Evolutionary conservation across 2,113 vertebrate species (phyloP).

Genomic region (Zosterops pallidus): DNA sequence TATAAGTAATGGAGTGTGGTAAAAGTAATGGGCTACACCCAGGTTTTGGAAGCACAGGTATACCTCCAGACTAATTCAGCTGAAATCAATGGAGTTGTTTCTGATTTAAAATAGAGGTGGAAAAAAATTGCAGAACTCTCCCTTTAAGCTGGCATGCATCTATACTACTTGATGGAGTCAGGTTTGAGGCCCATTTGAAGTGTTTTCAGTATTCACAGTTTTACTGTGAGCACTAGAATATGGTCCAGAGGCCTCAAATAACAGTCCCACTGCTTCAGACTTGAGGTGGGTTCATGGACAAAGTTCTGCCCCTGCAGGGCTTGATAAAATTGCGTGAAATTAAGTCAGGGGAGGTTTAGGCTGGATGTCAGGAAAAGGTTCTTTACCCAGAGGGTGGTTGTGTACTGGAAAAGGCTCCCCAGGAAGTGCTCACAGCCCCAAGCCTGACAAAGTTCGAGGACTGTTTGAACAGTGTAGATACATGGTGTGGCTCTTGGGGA

Average conservation of each 20-base stretch:
- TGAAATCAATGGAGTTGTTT: not conserved
- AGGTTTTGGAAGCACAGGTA: not conserved
- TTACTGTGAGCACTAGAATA: not conserved
- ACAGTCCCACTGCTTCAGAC: not conserved
- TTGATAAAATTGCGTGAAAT: not conserved
- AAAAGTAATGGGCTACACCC: not conserved
- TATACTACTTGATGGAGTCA: not conserved
- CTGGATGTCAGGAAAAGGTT: not conserved
- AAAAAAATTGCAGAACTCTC: not conserved
- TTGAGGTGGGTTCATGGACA: not conserved
- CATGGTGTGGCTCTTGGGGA: not conserved
- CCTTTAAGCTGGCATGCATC: not conserved
- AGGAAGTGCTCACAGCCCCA: rapidly evolving
- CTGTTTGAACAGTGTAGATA: not conserved
- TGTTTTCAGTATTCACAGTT: not conserved
- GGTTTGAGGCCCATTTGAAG: not conserved
- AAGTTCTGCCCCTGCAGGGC: not conserved
- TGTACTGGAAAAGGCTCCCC: not conserved
- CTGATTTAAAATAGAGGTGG: not conserved
- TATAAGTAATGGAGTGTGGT: not conserved
- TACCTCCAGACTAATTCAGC: not conserved
- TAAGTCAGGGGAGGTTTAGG: not conserved
- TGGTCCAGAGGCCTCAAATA: not conserved
- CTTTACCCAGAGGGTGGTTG: not conserved
- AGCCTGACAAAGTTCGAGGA: not conserved